Evolutionary conservation across 1,140 invertebrate species (phyloP).

Genomic region (Coboldia fuscipes): DNA sequence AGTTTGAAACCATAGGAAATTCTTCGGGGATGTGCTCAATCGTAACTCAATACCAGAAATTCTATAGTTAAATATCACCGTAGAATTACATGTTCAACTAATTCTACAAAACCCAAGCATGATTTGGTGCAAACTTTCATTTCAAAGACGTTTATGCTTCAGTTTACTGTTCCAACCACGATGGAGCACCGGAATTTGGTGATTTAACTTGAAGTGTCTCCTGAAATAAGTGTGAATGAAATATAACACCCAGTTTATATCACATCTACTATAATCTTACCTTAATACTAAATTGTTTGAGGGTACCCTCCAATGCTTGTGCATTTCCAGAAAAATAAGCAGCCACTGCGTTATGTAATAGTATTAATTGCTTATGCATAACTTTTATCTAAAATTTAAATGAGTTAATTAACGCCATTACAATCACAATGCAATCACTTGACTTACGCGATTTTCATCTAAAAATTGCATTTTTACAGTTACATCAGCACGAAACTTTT

Average conservation of each 20-base stretch:
- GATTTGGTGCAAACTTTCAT: no score
- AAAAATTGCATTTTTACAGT: conserved; percentile 89
- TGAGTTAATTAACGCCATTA: no score
- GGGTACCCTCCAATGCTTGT: conserved; percentile 73
- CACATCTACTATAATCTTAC: conserved; percentile 3
- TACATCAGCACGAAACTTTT: conserved; percentile 76
- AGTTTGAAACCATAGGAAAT: no score
- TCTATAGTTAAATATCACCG: no score
- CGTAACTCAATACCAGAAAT: no score
- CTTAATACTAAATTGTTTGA: conserved; percentile 91
- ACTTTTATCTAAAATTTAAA: conserved; percentile 72
- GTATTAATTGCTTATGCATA: conserved; percentile 89
- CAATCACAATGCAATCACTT: no score
- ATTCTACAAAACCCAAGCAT: no score
- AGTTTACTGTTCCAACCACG: conserved; percentile 22
- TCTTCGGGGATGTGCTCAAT: no score
- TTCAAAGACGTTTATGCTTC: no score
- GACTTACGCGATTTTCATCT: conserved; percentile 80
- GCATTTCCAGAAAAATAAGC: conserved; percentile 95
- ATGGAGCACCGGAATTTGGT: conserved; percentile 16
- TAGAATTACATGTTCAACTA: no score
- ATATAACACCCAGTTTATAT: neutral
- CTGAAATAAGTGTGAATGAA: neutral
- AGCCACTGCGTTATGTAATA: conserved; percentile 91
- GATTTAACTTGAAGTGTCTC: conserved; percentile 18